Base-by-base conservation (phyloP, 2,113 vertebrate genomes). In the Pardalotus punctatus region DNA sequence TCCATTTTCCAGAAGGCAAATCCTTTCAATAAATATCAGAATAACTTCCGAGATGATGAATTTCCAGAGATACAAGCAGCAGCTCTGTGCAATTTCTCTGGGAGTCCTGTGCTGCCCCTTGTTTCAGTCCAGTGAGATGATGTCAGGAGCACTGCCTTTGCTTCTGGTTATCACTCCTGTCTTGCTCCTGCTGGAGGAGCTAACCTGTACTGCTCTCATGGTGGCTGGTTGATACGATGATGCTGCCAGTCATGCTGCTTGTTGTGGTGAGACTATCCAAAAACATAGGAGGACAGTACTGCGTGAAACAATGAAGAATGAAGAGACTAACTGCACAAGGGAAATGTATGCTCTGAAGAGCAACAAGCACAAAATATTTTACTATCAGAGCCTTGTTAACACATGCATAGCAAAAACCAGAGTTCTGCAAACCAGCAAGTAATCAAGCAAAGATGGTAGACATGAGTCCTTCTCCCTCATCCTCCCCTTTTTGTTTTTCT, bases 271-370 rank as follows among this genome's bases (percentile, higher is more conserved):
- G 98, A 98, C 97, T 99, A 97, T 99, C 99, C 98, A 99, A 98
- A 98, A 99, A 99, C 98, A 99, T 99, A 98, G 98, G 98, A 76
- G 98, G 97, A 97, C 99, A 98, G 98, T 99, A 99, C 98, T 99
- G 99, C 98, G 99, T 98, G 97, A 98, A 98, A 98, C 96, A 98
- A 98, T 27, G 96, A 94, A 97, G 98, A 97, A 98, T 97, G 96
- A 98, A 64, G 81, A 97, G 96, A 96, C 96, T 96, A 97, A 87
- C 86, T 77, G 93, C 90, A 85, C 56, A 22, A 88, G 78, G 92
- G 89, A 93, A 86, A 81, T 65, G 84, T 88, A 91, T 83, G 53
- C 83, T 86, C 67, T 91, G 77, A 93, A 88, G 62, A 91, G 74
- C 53, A 51, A 90, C 50, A 28, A 74, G 64, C 69, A 65, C 79